Evolutionary conservation across 2,797 vertebrate species (phyloP), one percentile per base, ranked within the genome.

Genomic region (Hypotaenidia okinawae): DNA sequence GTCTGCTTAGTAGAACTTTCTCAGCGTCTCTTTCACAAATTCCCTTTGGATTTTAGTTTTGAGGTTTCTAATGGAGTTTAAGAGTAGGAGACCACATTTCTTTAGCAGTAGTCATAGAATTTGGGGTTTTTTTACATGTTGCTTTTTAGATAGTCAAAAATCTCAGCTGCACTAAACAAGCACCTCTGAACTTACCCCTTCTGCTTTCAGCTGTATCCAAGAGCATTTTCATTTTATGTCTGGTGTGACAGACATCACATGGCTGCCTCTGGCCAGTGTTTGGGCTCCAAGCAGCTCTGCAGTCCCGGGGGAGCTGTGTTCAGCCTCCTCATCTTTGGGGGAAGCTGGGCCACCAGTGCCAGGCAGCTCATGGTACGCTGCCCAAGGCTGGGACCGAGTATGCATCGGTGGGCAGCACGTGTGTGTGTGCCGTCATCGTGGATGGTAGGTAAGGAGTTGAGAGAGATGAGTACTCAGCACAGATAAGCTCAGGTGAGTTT

Each of bases 301-400:
- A 73, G 52, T 13, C 61, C 49, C 19, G 59, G 57, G 12, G 43
- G 43, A 77, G 52, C 76, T 76, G 70, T n/a, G 28, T 64, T 81
- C 74, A 81, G 54, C 54, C 32, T 92, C 25, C 35, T 57, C 14
- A 51, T 58, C 67, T 25, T 28, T 54, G n/a, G 16, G 32, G 9
- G 7, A 87, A 61, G 69, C 43, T 79, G 55, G 22, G 19, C 45
- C 63, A 57, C 4, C 3, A 41, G 35, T 64, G 28, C 37, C 59
- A 39, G 55, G 33, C 43, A 63, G 25, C 1, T 0, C 35, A 9
- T 6, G 32, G 28, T 24, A 11, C 3, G 0, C 51, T 61, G 32
- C 32, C 76, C 54, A 33, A 47, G 51, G 33, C 64, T 69, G 57
- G 21, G 64, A 25, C 55, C 3, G 5, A 61, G 30, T 21, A 27